Evolutionary conservation across 2,113 vertebrate species (phyloP), one percentile per base, ranked within the genome.

Genomic region (Bagarius yarrelli): DNA sequence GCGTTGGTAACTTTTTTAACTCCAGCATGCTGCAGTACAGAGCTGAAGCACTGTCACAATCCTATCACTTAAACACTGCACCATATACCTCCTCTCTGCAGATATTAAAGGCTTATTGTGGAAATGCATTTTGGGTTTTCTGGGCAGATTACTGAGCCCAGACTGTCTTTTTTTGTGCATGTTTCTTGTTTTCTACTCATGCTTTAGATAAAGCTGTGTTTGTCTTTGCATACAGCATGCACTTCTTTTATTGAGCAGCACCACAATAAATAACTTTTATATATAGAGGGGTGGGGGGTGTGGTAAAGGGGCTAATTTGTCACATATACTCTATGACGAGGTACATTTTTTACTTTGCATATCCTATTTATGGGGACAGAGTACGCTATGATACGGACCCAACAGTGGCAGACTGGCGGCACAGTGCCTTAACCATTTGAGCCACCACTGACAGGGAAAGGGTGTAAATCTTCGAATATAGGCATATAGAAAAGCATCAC

Each of bases 61-160:
- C 23, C 55, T 59, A 59, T 75, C 55, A 75, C 34, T 59, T 59
- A 23, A 55, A 59, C 34, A 59, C 44, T 30, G 67, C 27, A 34
- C 27, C 27, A 34, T 34, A 32, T 34, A 73, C 25, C 70, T 73
- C 14, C 27, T 75, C 73, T 40, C 55, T 18, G 55, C 52, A 74
- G 53, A 74, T 74, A 57, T 74, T 74, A 15, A 75, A 75, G 55
- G 73, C 73, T 75, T 23, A 75, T 59, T 75, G 30, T 75, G 13
- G 55, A 75, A 75, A 59, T 75, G 73, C 23, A 75, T 59, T 75
- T 44, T 8, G 55, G 55, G 73, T 59, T 40, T n/a, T 59, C 73
- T 27, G 32, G 32, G 23, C 9, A 8, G 21, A 18, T 75, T 59
- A 59, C 25, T 75, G 55, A 18, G 55, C 55, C 27, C 11, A 14